Conservation (phyloP, 2,113 vertebrate species). For the Clupea harengus region DNA sequence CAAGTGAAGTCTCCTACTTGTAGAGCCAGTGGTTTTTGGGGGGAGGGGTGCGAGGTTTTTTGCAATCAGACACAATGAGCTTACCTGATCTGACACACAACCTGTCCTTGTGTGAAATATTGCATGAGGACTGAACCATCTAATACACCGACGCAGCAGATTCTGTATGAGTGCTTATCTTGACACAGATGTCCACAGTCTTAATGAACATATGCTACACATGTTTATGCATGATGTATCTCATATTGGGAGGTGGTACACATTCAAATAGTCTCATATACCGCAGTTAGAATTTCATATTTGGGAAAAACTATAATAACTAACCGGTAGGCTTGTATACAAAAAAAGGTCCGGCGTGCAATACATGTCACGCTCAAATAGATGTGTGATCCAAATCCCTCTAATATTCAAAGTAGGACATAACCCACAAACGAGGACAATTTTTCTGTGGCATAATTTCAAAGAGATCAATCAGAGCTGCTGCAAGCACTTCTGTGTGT, state of each 20-base stretch:
- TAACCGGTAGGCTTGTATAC: background rate
- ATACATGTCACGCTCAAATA: background rate
- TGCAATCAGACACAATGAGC: background rate
- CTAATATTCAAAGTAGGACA: background rate
- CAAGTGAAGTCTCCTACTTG: background rate
- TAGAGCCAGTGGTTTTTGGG: background rate
- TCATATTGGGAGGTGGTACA: background rate
- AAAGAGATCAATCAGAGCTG: background rate
- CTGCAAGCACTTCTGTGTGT: background rate
- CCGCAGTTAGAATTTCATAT: background rate
- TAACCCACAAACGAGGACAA: slow-evolving; percentile 12
- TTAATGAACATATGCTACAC: background rate
- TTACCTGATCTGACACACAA: background rate
- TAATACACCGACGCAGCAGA: background rate
- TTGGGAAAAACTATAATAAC: background rate
- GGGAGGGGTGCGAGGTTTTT: background rate
- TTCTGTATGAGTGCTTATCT: background rate
- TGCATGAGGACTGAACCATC: background rate
- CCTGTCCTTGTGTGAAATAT: background rate
- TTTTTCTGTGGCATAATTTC: background rate
- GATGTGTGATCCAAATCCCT: background rate
- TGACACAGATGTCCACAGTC: background rate
- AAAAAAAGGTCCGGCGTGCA: background rate
- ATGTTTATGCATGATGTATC: background rate
- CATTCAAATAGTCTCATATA: background rate